These are phyloP conservation scores for Baronia brevicornis DNA, from an alignment of 2,888 invertebrate species.

Conservation along the genomic window DNA sequence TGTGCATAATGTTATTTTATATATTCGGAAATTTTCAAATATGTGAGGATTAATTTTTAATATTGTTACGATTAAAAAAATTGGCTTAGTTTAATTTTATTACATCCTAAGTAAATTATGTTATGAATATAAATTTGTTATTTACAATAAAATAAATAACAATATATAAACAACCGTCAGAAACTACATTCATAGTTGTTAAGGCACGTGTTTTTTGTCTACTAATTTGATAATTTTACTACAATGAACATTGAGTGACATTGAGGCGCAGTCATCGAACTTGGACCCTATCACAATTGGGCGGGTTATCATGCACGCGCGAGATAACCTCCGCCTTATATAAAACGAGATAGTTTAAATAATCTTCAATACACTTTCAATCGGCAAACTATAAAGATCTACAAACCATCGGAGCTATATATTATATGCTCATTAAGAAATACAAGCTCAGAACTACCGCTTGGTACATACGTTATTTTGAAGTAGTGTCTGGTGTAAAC, in stretches of 20 bases:
- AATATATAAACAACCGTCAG: too few relatives aligned
- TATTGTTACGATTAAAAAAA: too few relatives aligned
- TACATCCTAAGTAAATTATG: too few relatives aligned
- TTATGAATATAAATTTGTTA: too few relatives aligned
- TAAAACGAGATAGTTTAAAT: conserved; percentile 35
- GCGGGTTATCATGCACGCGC: conserved; percentile 66
- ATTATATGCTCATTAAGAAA: conserved; percentile 8
- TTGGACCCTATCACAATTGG: conserved; percentile 42
- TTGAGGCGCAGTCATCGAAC: conserved; percentile 70
- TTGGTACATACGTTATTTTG: conserved; percentile 6
- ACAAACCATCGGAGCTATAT: conserved; percentile 18
- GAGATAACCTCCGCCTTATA: conserved; percentile 61
- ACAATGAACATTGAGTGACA: conserved; percentile 56
- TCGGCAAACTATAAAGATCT: conserved; percentile 37
- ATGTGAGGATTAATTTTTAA: too few relatives aligned
- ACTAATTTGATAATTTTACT: conserved; percentile 60
- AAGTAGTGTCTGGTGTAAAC: not conserved
- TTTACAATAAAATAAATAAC: too few relatives aligned
- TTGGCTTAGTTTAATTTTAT: too few relatives aligned
- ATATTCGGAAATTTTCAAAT: too few relatives aligned
- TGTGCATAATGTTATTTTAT: too few relatives aligned
- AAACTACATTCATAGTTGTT: too few relatives aligned
- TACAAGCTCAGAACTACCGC: conserved; percentile 19
- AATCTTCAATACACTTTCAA: conserved; percentile 49
- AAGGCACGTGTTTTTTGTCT: conserved; percentile 5